phyloP scores from a whole-genome alignment of 2,888 invertebrate species.

The Bombylius discolor region DNA sequence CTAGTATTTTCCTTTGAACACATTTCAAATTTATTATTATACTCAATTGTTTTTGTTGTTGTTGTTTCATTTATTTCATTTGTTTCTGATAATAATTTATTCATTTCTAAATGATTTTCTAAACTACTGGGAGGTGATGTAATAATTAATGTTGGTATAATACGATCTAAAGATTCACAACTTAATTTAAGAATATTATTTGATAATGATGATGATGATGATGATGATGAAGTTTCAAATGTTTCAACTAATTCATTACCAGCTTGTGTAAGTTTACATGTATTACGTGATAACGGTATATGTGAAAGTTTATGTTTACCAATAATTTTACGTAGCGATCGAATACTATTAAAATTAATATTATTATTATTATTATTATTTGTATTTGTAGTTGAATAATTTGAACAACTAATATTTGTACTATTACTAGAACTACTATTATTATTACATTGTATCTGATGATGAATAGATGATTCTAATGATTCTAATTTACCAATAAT shows the following conservation, averaged over 20 bases:
- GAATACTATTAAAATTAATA: conserved; percentile 5
- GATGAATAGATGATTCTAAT: not conserved
- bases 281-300: conserved; percentile 31
- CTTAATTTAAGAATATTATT: not conserved
- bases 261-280: conserved; percentile 31
- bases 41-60: too few species aligned
- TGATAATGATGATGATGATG: conserved; percentile 20
- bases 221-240: conserved; percentile 18
- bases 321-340: conserved; percentile 16
- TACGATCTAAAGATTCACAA: conserved; percentile 15
- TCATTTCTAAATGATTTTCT: too few species aligned
- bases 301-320: conserved; percentile 25
- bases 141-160: too few species aligned
- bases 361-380: conserved; percentile 2
- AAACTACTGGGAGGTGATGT: too few species aligned
- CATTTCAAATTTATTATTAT: too few species aligned
- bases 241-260: conserved; percentile 32
- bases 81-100: too few species aligned
- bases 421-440: not conserved
- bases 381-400: conserved; percentile 5
- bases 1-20: too few species aligned
- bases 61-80: too few species aligned
- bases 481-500: conserved; percentile 14
- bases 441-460: too few species aligned
- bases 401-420: conserved; percentile 8